These are phyloP conservation scores for Thaleichthys pacificus DNA, from an alignment of 2,797 vertebrate species.

Conservation along the genomic window DNA sequence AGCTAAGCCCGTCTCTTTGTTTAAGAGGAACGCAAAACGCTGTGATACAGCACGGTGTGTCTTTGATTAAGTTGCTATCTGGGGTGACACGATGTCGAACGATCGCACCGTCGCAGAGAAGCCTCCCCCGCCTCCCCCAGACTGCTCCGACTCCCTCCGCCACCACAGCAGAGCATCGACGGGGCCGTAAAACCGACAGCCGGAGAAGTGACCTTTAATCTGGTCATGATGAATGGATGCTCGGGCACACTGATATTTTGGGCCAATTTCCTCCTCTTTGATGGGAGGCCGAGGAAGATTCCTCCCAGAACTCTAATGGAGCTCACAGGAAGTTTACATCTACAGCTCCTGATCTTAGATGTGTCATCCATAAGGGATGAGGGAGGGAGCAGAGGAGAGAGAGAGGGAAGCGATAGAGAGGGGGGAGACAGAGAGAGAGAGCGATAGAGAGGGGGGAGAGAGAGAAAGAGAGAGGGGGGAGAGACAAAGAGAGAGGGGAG, in stretches of 20 bases:
- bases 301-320: slow-evolving; percentile 52
- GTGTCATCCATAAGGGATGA: not conserved
- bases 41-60: too few species aligned
- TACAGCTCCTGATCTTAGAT: slow-evolving; percentile 39
- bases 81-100: slow-evolving; percentile 11
- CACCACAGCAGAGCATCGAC: slow-evolving; percentile 31
- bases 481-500: too few species aligned
- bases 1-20: too few species aligned
- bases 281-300: slow-evolving; percentile 56
- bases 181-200: slow-evolving; percentile 58
- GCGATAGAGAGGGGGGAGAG: too few species aligned
- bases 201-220: slow-evolving; percentile 66
- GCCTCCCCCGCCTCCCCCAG: slow-evolving; percentile 1
- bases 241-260: slow-evolving; percentile 64
- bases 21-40: too few species aligned
- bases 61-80: too few species aligned
- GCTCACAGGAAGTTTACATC: slow-evolving; percentile 53
- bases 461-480: too few species aligned
- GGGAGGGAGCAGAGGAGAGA: too few species aligned
- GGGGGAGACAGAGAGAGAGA: too few species aligned
- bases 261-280: slow-evolving; percentile 68
- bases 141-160: slow-evolving; percentile 34
- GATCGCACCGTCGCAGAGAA: slow-evolving; percentile 4
- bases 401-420: too few species aligned
- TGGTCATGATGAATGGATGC: slow-evolving; percentile 62